Base-by-base conservation (phyloP, 1,140 invertebrate genomes). In the Diachasma alloeum region DNA sequence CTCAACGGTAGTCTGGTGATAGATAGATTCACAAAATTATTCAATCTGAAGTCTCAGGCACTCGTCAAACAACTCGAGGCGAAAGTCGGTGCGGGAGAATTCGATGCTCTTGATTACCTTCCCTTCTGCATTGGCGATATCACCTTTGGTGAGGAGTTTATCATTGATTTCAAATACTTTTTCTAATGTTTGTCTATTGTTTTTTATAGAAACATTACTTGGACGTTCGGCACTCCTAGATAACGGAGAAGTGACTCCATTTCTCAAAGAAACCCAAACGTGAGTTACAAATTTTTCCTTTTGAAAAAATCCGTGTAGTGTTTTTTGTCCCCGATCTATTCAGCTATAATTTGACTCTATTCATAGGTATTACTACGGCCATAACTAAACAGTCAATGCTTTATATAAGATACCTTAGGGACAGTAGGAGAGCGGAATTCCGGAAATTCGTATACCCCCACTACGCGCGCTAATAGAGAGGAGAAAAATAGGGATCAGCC, bases 41-140 rank as follows among this genome's bases (percentile, higher is more conserved):
- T 66, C 9, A 66, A 66, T 36, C 8, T 13, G 9, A 26, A 66
- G 10, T 26, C 59, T 1, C 22, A 66, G 31, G 24, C 31, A 66
- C 59, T 66, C 44, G 74, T 63, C 39, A 48, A 77, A 67, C 11
- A 72, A 15, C 80, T 86, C 4, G 81, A 80, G 5, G 56, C 73
- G 42, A 69, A 78, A 63, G 66, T 78, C 0, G 78, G 74, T 31
- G 76, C 56, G n/a, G 72, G 80, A 48, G 72, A 81, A 46, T 84
- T 86, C n/a, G 74, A 89, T 74, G 83, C 88, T 36, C 86, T 86
- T 44, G 46, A 77, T 4, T 78, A 68, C 22, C 67, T 78, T 78
- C 0, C 37, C 79, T 42, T 79, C 85, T 42, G 85, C 87, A 31
- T 78, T 74, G 56, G 81, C 81, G 53, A 90, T 83, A 19, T 89